Conservation (phyloP, 2,888 invertebrate species). For the Nephrotoma appendiculata region DNA sequence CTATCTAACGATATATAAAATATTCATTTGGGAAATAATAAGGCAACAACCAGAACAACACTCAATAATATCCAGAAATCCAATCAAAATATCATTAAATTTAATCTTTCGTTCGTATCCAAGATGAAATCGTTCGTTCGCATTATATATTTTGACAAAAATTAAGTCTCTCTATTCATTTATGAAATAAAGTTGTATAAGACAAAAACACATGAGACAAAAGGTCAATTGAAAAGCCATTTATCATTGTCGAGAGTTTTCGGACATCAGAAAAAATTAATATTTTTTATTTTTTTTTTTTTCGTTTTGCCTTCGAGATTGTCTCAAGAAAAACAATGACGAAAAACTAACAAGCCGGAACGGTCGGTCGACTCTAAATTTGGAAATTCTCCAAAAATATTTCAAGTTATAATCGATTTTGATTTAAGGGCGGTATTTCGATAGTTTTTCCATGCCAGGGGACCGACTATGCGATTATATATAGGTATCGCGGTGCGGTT, state of each 20-base stretch:
- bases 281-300: neutral
- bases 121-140: neutral
- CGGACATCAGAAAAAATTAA: neutral
- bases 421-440: neutral
- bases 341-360: neutral
- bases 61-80: neutral
- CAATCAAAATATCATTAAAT: neutral
- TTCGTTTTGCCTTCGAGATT: neutral
- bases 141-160: neutral
- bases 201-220: constrained; percentile 1
- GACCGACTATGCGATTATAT: neutral
- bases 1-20: neutral
- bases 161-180: neutral
- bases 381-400: neutral
- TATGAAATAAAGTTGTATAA: neutral
- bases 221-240: constrained; percentile 3
- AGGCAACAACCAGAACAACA: neutral
- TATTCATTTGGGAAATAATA: neutral
- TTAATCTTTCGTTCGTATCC: neutral
- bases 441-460: neutral
- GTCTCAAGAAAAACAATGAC: neutral
- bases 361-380: neutral
- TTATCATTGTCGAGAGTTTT: neutral
- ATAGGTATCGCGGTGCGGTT: neutral
- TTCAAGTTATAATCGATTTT: neutral